These are phyloP conservation scores for Champsocephalus gunnari DNA, from an alignment of 2,797 vertebrate genomes.

Conservation along the genomic window DNA sequence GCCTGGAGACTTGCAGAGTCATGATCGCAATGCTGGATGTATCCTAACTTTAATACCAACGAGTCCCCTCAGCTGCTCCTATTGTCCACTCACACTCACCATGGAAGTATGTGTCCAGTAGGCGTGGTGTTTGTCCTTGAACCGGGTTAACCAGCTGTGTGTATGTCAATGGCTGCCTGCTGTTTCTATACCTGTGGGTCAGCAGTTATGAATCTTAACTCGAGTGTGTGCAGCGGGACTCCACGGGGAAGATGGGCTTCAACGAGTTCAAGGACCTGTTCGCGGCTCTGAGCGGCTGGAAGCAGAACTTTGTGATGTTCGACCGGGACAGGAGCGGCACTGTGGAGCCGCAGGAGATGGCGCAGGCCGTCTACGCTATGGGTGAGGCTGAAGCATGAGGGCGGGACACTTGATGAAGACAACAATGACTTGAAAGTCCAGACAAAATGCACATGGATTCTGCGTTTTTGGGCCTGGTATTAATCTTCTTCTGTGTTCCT, in stretches of 20 bases:
- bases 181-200: not conserved
- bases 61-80: not conserved
- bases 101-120: not conserved
- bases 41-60: conserved; percentile 81
- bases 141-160: conserved; percentile 1
- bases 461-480: not conserved
- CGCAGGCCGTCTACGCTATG: conserved; percentile 87
- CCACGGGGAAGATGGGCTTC: conserved; percentile 94
- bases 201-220: conserved; percentile 67
- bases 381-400: conserved; percentile 76
- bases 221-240: conserved; percentile 84
- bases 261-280: conserved; percentile 94
- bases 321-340: conserved; percentile 90
- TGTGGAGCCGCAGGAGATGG: conserved; percentile 89
- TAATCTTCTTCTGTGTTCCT: rapidly evolving
- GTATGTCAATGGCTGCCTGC: no score
- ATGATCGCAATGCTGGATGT: conserved; percentile 94
- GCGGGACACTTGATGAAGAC: conserved; percentile 12
- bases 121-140: not conserved
- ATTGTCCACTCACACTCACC: not conserved
- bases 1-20: conserved; percentile 92
- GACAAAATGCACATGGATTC: no score
- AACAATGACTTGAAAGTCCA: no score
- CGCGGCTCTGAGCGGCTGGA: conserved; percentile 90
- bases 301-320: conserved; percentile 92